These are phyloP conservation scores for Cyprinodon diabolis DNA, from an alignment of 2,797 vertebrate genomes.

Conservation along the genomic window DNA sequence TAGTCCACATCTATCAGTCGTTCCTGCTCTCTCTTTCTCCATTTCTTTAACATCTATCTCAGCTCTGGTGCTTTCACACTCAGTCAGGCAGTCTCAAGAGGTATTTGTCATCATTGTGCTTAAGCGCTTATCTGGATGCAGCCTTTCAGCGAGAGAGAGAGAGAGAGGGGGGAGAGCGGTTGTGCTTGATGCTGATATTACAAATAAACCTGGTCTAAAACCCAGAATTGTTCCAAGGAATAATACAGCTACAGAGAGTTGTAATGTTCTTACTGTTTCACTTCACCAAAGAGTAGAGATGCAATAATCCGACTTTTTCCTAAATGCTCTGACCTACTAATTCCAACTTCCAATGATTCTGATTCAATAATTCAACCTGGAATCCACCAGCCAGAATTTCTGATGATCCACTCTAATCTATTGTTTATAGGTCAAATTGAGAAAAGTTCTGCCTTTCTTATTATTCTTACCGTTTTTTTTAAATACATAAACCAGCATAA, in stretches of 20 bases:
- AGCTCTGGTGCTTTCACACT: constrained; percentile 31
- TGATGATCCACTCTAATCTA: not conserved
- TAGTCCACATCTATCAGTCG: constrained; percentile 28
- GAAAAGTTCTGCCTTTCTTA: not conserved
- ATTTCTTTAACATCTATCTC: constrained; percentile 15
- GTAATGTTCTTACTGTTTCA: not conserved
- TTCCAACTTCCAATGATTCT: not conserved
- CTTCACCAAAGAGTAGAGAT: not conserved
- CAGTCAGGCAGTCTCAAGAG: constrained; percentile 51
- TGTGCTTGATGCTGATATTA: constrained; percentile 16
- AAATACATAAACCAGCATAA: not conserved
- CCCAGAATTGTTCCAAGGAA: constrained; percentile 2
- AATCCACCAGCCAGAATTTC: not conserved
- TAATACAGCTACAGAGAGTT: not conserved
- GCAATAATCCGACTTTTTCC: not conserved
- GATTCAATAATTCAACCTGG: not conserved
- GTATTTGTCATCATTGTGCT: constrained; percentile 47
- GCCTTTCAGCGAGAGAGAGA: constrained; percentile 25
- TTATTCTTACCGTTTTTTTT: not conserved
- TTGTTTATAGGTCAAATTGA: not conserved
- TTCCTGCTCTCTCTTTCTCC: constrained; percentile 13
- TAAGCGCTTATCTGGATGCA: constrained; percentile 32
- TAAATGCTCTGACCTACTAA: not conserved
- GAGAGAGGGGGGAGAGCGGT: not conserved
- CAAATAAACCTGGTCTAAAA: constrained; percentile 28